Base-by-base conservation (phyloP, 2,797 vertebrate genomes). In the Lepilemur ruficaudatus region DNA sequence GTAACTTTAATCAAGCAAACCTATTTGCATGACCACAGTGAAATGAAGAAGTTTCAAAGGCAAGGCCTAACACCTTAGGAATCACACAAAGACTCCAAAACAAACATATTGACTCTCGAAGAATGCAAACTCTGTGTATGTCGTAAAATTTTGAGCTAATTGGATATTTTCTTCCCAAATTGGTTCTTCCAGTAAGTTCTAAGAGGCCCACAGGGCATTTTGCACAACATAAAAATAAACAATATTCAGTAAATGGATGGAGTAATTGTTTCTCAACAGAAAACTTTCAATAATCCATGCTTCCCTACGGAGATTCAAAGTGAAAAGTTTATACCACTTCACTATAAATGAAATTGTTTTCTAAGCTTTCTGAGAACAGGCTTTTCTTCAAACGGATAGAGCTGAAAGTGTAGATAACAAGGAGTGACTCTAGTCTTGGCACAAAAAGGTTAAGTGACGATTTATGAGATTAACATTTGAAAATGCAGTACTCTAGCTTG, bases 181-280 rank as follows among this genome's bases (percentile, higher is more conserved):
- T 97, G 95, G 63, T 96, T 97, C 92, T 97, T 97, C 95, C 88
- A 97, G 93, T 89, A 97, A 96, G 80, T 94, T 97, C 70, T 89
- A 97, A 95, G 90, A 96, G 87, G 95, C 92, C 90, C 95, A 93
- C 63, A 87, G 96, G 92, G 90, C 76, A 93, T 95, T 96, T 93
- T 28, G 17, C 70, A 91, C 85, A 94, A 94, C 89, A 96, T 89
- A 97, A 97, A 97, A 97, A 97, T 97, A 97, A 97, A 97, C 96
- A 97, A 97, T 97, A 97, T 93, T 97, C 96, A 97, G 94, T 93
- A 97, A 97, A 96, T 94, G 97, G 80, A 95, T 84, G 70, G 94
- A 97, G 90, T 96, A 97, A 97, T 94, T 97, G 95, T 96, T 97
- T 97, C 93, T 96, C 96, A 86, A 96, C 90, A 97, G 96, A 96